Evolutionary conservation across 2,113 vertebrate species (phyloP).

Genomic region (Dasypus novemcinctus): DNA sequence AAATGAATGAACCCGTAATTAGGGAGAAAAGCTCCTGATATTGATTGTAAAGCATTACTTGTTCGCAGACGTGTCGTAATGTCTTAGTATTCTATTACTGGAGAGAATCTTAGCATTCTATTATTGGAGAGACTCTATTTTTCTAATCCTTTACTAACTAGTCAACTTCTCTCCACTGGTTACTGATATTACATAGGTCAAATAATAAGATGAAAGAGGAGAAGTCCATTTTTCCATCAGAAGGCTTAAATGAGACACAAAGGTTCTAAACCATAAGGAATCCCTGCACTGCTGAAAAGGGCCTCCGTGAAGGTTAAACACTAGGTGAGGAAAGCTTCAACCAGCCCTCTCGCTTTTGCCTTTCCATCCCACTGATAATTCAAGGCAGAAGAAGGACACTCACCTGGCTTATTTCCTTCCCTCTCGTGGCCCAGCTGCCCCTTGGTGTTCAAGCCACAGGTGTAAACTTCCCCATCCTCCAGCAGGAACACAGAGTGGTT

Average conservation of each 20-base stretch:
- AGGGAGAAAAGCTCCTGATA: background rate
- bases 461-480: constrained; percentile 94
- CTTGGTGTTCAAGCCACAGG: constrained; percentile 93
- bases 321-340: background rate
- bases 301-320: background rate
- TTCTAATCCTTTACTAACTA: background rate
- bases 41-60: background rate
- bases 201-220: background rate
- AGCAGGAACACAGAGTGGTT: constrained; percentile 94
- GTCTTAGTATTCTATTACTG: background rate
- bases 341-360: accelerated
- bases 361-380: background rate
- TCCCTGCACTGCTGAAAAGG: background rate
- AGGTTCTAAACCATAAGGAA: background rate
- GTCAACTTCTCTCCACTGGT: background rate
- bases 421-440: constrained; percentile 95
- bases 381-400: background rate
- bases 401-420: constrained; percentile 91
- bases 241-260: constrained; percentile 18
- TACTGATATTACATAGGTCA: background rate
- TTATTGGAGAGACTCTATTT: background rate
- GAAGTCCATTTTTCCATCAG: constrained; percentile 20
- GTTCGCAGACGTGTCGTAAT: background rate
- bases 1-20: background rate
- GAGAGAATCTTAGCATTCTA: background rate